Percentiles rank a stretch among this genome's conserved stretches.
Conservation (phyloP, 2,888 invertebrate species). For the Hirtodrosophila confusa region DNA sequence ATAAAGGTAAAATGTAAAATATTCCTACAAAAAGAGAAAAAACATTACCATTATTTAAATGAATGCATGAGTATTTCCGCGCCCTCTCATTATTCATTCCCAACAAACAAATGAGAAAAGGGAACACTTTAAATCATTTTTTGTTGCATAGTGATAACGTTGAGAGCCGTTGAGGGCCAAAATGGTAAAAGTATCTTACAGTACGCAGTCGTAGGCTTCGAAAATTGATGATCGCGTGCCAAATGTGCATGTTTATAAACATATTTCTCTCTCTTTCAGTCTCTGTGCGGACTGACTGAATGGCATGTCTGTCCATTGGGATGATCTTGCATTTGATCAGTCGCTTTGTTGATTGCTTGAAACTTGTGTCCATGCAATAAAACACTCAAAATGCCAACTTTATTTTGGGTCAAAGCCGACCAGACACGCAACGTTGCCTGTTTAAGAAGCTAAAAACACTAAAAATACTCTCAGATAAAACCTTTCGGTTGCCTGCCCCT, state of each 20-base stretch:
- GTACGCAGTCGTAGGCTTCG: conserved; percentile 68
- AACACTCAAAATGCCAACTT: conserved; percentile 81
- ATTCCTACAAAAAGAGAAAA: background rate
- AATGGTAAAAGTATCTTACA: conserved; percentile 69
- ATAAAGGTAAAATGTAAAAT: too few species aligned
- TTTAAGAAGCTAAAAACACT: conserved; percentile 31
- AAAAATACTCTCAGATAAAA: conserved; percentile 50
- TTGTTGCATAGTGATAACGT: conserved; percentile 53
- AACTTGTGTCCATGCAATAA: conserved; percentile 80
- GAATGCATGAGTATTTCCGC: conserved; percentile 38
- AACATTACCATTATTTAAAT: conserved; percentile 2
- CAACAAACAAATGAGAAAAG: conserved; percentile 9
- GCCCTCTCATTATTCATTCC: conserved; percentile 47
- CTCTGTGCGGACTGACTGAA: conserved; percentile 14
- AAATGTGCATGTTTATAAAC: conserved; percentile 80
- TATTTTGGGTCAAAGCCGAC: conserved; percentile 78
- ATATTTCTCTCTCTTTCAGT: conserved; percentile 62
- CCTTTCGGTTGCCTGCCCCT: conserved; percentile 49
- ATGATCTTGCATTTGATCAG: conserved; percentile 79
- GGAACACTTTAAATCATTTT: conserved; percentile 41
- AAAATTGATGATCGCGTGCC: conserved; percentile 80
- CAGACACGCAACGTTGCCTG: conserved; percentile 79
- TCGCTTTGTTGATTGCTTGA: conserved; percentile 80
- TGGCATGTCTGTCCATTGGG: conserved; percentile 67
- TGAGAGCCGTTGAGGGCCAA: conserved; percentile 57